Evolutionary conservation across 2,797 vertebrate species (phyloP).

Genomic region (Melanotaenia nigrans): DNA sequence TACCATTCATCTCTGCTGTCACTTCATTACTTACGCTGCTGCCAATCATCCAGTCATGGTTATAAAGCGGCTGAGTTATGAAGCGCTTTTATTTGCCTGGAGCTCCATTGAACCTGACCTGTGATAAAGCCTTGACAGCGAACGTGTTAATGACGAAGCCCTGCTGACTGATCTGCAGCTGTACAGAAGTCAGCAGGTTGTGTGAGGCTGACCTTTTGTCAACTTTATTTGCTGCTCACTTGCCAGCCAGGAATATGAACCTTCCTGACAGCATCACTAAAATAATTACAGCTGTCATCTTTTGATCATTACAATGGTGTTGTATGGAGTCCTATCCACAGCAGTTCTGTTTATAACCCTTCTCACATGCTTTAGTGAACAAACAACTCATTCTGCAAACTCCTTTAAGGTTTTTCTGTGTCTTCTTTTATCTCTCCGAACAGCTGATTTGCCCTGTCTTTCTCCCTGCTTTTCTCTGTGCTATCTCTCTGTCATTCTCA

Average conservation of each 20-base stretch:
- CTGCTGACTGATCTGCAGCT: slow-evolving; percentile 63
- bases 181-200: slow-evolving; percentile 39
- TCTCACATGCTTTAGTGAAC: slow-evolving; percentile 13
- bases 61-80: slow-evolving; percentile 70
- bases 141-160: slow-evolving; percentile 67
- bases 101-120: slow-evolving; percentile 71
- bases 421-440: slow-evolving; percentile 49
- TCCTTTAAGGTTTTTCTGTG: slow-evolving; percentile 28
- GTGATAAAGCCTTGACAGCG: slow-evolving; percentile 70
- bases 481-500: slow-evolving; percentile 60
- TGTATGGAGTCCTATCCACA: slow-evolving; percentile 8
- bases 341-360: not conserved
- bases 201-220: slow-evolving; percentile 66
- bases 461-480: slow-evolving; percentile 37
- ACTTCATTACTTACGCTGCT: slow-evolving; percentile 58
- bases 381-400: slow-evolving; percentile 30
- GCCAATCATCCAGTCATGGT: slow-evolving; percentile 70
- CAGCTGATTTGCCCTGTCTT: slow-evolving; percentile 54
- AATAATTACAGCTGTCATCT: slow-evolving; percentile 41
- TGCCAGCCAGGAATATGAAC: slow-evolving; percentile 44
- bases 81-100: slow-evolving; percentile 69
- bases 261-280: slow-evolving; percentile 29
- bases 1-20: slow-evolving; percentile 52
- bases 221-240: slow-evolving; percentile 30
- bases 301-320: not conserved